Conservation (phyloP, 2,113 vertebrate genomes). For the Mastomys natalensis region DNA sequence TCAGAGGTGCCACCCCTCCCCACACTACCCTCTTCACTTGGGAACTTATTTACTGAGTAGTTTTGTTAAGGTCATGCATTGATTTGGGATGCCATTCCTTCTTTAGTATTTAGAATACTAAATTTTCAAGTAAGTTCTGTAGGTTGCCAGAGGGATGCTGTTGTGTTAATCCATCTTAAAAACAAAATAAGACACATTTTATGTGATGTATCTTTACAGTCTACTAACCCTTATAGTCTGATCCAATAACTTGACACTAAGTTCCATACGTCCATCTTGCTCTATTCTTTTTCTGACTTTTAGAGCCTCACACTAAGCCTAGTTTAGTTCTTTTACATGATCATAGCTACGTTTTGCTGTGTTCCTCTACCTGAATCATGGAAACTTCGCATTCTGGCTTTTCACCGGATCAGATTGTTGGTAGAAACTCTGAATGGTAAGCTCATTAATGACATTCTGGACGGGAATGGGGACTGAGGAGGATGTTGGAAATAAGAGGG, state of each 20-base stretch:
- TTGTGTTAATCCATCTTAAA: background rate
- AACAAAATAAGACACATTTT: background rate
- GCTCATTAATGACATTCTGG: background rate
- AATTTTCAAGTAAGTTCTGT: background rate
- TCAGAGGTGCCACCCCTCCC: rapidly evolving
- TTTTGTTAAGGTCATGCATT: constrained; percentile 25
- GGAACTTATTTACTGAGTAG: background rate
- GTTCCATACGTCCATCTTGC: background rate
- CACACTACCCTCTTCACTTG: background rate
- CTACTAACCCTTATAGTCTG: background rate
- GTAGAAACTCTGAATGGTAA: background rate
- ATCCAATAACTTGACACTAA: background rate
- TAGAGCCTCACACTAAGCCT: background rate
- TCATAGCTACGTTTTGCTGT: background rate
- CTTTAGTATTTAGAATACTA: background rate
- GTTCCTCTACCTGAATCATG: background rate
- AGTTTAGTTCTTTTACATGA: background rate
- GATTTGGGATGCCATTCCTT: background rate
- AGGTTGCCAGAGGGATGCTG: background rate
- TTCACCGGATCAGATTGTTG: background rate
- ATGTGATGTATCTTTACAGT: background rate
- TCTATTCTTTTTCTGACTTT: background rate
- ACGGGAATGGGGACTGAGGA: background rate
- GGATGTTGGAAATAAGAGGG: background rate
- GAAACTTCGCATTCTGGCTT: background rate